These are phyloP conservation scores for Pachypeltis micranthus DNA, from an alignment of 1,140 invertebrate species.

Conservation along the genomic window DNA sequence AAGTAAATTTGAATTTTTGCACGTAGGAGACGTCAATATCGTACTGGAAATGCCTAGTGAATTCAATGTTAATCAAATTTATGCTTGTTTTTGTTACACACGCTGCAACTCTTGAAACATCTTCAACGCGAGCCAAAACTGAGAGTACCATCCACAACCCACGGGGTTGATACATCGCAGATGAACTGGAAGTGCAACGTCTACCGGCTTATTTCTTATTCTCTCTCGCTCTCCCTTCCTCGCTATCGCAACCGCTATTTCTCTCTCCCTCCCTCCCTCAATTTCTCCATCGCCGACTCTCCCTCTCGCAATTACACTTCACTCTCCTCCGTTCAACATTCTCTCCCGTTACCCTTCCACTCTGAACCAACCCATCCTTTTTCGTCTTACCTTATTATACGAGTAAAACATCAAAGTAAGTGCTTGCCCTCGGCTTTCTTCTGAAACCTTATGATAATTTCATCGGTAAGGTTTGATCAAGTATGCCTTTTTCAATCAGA, in stretches of 20 bases:
- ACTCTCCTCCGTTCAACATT: no score
- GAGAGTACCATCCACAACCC: no score
- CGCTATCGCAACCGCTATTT: no score
- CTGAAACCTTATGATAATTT: background rate
- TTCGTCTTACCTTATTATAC: background rate
- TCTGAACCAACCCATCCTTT: no score
- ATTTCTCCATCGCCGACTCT: no score
- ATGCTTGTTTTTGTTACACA: no score
- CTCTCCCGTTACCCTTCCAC: no score
- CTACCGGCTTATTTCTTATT: background rate
- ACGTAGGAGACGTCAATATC: background rate
- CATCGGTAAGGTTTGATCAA: background rate
- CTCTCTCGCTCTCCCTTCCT: background rate
- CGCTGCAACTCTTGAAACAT: no score
- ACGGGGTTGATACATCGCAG: background rate
- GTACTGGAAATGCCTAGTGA: background rate
- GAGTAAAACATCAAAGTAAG: background rate
- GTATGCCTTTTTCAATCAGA: background rate
- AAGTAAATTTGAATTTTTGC: background rate
- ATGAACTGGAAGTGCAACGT: background rate
- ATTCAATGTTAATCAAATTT: background rate
- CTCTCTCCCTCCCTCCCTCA: no score
- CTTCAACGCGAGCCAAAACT: no score
- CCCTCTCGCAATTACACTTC: no score
- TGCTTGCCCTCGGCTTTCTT: background rate